A percentile compares a stretch with the other conserved stretches of the same genome.
Evolutionary conservation across 2,113 vertebrate species (phyloP).

Genomic region (Platysteira castanea): DNA sequence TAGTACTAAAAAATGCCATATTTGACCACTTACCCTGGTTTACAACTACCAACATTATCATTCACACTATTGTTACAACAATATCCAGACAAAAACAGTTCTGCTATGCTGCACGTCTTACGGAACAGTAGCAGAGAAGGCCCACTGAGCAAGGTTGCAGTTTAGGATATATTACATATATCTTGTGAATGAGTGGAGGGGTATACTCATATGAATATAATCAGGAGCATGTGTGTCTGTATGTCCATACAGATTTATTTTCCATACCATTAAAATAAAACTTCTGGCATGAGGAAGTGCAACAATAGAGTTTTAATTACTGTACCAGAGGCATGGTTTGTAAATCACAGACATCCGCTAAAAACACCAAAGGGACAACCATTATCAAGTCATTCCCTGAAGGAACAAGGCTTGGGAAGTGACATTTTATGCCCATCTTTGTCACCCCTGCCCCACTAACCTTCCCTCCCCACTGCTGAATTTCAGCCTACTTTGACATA

Average conservation of each 20-base stretch:
- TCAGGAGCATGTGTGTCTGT: background rate
- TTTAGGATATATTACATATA: background rate
- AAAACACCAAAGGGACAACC: background rate
- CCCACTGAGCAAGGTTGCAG: background rate
- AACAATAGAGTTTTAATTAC: background rate
- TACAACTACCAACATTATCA: background rate
- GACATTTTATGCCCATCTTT: background rate
- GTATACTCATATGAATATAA: background rate
- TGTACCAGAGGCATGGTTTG: background rate
- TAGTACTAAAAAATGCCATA: background rate
- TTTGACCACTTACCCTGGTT: background rate
- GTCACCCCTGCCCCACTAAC: background rate
- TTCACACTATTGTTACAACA: background rate
- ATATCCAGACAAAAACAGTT: background rate
- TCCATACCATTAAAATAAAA: background rate
- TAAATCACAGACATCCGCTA: background rate
- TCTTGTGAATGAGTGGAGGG: background rate
- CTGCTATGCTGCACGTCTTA: background rate
- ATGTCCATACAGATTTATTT: background rate
- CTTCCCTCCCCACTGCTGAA: background rate
- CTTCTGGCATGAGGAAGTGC: background rate
- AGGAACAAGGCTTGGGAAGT: background rate
- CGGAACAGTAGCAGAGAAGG: background rate
- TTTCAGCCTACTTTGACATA: background rate
- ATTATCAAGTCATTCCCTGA: background rate